phyloP scores from a whole-genome alignment of 2,888 invertebrate species.

The Plagodis pulveraria region DNA sequence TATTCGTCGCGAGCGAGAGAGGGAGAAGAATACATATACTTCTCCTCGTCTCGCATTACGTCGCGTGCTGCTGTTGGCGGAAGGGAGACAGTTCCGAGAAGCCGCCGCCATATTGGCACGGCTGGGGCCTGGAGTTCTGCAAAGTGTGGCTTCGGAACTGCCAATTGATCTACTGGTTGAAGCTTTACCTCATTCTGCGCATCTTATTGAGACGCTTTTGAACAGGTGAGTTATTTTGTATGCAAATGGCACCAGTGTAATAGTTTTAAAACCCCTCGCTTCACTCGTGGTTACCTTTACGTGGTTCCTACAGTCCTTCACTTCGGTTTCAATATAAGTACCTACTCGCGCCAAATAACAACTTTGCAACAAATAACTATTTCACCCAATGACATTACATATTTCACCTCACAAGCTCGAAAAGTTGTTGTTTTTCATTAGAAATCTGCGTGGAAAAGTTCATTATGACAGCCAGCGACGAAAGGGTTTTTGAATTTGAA shows the following conservation, averaged over 20 bases:
- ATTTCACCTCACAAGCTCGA: constrained; percentile 15
- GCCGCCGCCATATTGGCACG: constrained; percentile 93
- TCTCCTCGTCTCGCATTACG: constrained; percentile 88
- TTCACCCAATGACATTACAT: too few species aligned
- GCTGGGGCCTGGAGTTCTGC: constrained; percentile 91
- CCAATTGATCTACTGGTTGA: constrained; percentile 95
- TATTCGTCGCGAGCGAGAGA: constrained; percentile 87
- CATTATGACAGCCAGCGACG: too few species aligned
- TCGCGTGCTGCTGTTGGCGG: constrained; percentile 91
- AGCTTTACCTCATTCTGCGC: constrained; percentile 94
- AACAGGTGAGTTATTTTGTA: constrained; percentile 80
- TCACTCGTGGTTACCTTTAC: too few species aligned
- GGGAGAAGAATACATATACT: constrained; percentile 85
- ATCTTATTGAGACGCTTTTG: constrained; percentile 93
- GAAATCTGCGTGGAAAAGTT: too few species aligned
- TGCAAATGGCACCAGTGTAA: too few species aligned
- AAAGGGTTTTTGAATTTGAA: too few species aligned
- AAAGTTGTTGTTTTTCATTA: too few species aligned
- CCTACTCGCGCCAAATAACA: too few species aligned
- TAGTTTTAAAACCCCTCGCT: too few species aligned
- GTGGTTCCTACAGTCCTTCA: background rate
- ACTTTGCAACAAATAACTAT: too few species aligned
- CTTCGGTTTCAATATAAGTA: too few species aligned
- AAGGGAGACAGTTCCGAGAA: constrained; percentile 95
- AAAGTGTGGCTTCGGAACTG: constrained; percentile 90